Evolutionary conservation across 2,888 invertebrate species (phyloP), one percentile per base, ranked within the genome.

Genomic region (Galerucella nymphaeae): DNA sequence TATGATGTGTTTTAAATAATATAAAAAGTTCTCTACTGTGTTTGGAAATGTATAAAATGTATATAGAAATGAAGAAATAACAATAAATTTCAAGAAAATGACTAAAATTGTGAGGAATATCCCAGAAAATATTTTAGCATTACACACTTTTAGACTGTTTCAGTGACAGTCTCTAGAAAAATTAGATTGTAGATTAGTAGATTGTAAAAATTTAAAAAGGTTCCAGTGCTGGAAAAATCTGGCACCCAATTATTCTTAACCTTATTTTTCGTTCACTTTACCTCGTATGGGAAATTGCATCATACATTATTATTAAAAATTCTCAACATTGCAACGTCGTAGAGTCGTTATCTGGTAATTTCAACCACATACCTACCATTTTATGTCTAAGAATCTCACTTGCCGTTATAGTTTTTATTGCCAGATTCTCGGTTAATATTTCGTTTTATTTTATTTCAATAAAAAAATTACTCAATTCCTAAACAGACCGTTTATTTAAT

Each of bases 371-470:
- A 62, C 38, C 61, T 62, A 16, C 14, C 38, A 58, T 59, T 50
- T 63, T 66, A 65, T 59, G 63, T 53, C 14, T 53, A 70, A 41
- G 65, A 59, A 53, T 66, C 65, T 61, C 58, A 61, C 38, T 66
- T 66, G 48, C 66, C 62, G 66, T 66, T 71, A 70, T 66, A 55
- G 41, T 66, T 65, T n/a, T 66, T 71, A 61, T 58, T 20, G 63
- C 69, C 10, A 14, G 68, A 68, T 59, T 58, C 70, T 70, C 48
- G 18, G 18, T 59, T 20, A 61, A 66, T 61, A 71, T 53, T 16
- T 53, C 18, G 18, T 11, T 53, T 53, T 42, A 66, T 66, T 66
- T 66, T 71, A 66, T 66, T 66, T 53, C 55, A 66, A 65, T 71
- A 71, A 66, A 66, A n/a, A 65, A 70, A 71, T 41, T 53, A 59